Evolutionary conservation across 2,797 vertebrate species (phyloP), one percentile per base, ranked within the genome.

Genomic region (Ficedula albicollis): DNA sequence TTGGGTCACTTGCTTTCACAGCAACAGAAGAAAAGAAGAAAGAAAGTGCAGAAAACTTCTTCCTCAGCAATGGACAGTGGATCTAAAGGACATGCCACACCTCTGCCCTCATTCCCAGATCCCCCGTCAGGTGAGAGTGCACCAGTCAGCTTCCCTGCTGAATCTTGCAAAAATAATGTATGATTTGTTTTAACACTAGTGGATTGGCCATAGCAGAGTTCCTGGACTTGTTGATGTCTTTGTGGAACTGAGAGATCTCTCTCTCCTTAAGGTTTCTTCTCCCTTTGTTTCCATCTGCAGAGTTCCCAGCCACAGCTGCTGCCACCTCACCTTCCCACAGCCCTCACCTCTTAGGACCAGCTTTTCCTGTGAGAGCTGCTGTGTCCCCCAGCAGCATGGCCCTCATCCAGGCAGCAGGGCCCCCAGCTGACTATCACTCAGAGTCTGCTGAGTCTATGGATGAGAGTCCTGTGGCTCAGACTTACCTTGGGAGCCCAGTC

Each of bases 391-490:
- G 97, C 87, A 94, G 58, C 83, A 34, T 2, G 2, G 12, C 59
- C 81, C 72, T 97, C 1, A 90, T 98, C 60, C 98, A 97, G 89
- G 98, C 98, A 0, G 97, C 98, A 0, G 98, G 98, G 18, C 98
- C 98, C 17, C 98, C 98, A 0, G 98, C 97, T 39, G 98, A 99
- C 82, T 99, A 98, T 98, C 98, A 98, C 93, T 99, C 99, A 2
- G 98, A 99, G 94, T 99, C 99, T 0, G 98, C 98, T 0, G 98
- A 99, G 93, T 99, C 99, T 73, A 95, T 99, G 98, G 98, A 99
- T 89, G 99, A 99, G 97, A 99, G 99, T 78, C 99, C 99, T 0
- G 98, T 99, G 97, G 98, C 97, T 19, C 96, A 99, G 97, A 99
- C 98, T 52, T 97, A 87, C 72, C 98, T 99, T 58, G 99, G 99